phyloP scores from a whole-genome alignment of 2,888 invertebrate genomes.

The Erebia epiphron region DNA sequence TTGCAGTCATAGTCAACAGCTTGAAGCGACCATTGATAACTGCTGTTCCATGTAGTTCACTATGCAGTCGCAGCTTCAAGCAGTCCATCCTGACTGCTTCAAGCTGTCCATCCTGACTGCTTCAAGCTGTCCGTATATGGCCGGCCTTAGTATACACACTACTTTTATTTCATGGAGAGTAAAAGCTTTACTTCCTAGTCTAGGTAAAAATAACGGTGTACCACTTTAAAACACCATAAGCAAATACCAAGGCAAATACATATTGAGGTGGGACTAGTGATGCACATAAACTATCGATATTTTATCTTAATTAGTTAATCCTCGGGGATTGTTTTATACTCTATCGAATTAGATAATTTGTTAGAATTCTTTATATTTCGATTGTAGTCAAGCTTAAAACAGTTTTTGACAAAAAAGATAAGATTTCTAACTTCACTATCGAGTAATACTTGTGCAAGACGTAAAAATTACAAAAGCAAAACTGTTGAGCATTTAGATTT shows the following conservation, averaged over 20 bases:
- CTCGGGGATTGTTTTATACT: background rate
- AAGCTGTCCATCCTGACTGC: no score
- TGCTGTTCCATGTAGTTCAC: no score
- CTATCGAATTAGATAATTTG: background rate
- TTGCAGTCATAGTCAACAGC: no score
- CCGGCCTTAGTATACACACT: no score
- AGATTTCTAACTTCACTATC: background rate
- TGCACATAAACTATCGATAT: conserved; percentile 33
- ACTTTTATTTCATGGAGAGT: conserved; percentile 3
- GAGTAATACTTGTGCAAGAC: background rate
- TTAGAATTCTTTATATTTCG: background rate
- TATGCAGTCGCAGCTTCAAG: no score
- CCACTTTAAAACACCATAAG: conserved; percentile 62
- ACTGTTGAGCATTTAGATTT: background rate
- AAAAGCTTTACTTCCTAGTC: conserved; percentile 33
- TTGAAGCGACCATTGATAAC: no score
- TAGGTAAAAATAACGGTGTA: conserved; percentile 61
- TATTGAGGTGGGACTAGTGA: conserved; percentile 50
- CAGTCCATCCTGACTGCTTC: no score
- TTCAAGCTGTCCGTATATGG: no score
- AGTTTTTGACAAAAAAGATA: background rate
- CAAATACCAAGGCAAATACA: conserved; percentile 55
- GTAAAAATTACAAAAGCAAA: background rate
- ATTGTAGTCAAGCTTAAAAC: background rate
- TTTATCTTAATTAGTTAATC: background rate